phyloP scores from a whole-genome alignment of 2,113 vertebrate species.

The Athene cunicularia region DNA sequence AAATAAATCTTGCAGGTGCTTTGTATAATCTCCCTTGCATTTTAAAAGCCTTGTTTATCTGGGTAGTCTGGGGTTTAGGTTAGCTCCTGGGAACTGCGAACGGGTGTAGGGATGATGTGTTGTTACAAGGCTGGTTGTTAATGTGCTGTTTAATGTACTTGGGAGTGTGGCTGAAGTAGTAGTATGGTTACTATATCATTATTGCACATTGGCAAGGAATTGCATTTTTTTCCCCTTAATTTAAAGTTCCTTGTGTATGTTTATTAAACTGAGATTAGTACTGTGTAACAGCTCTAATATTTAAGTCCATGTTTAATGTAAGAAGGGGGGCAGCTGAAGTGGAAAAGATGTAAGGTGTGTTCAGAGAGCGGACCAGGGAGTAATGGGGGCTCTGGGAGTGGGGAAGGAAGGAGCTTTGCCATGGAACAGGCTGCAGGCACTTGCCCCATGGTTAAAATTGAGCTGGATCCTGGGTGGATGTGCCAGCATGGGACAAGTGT shows the following conservation, averaged over 20 bases:
- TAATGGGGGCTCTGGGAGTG: not conserved
- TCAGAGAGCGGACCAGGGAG: not conserved
- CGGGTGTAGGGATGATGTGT: not conserved
- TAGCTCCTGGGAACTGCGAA: not conserved
- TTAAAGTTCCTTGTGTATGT: not conserved
- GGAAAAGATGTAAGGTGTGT: rapidly evolving
- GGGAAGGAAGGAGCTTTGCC: not conserved
- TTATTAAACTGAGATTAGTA: not conserved
- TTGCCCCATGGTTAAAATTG: rapidly evolving
- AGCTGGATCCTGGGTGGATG: not conserved
- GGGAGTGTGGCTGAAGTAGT: not conserved
- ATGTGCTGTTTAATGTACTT: not conserved
- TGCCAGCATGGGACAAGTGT: not conserved
- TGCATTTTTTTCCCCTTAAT: not conserved
- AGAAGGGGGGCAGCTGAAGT: not conserved
- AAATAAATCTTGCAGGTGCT: slow-evolving; percentile 8
- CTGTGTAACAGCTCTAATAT: rapidly evolving
- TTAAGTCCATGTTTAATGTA: not conserved
- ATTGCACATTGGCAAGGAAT: not conserved
- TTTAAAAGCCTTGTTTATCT: slow-evolving; percentile 27
- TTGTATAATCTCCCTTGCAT: slow-evolving; percentile 15
- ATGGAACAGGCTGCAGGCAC: not conserved
- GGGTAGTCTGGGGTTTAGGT: not conserved
- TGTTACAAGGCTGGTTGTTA: not conserved
- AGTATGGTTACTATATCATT: not conserved